Evolutionary conservation across 1,140 invertebrate species (phyloP).

Genomic region (Temnothorax longispinosus): DNA sequence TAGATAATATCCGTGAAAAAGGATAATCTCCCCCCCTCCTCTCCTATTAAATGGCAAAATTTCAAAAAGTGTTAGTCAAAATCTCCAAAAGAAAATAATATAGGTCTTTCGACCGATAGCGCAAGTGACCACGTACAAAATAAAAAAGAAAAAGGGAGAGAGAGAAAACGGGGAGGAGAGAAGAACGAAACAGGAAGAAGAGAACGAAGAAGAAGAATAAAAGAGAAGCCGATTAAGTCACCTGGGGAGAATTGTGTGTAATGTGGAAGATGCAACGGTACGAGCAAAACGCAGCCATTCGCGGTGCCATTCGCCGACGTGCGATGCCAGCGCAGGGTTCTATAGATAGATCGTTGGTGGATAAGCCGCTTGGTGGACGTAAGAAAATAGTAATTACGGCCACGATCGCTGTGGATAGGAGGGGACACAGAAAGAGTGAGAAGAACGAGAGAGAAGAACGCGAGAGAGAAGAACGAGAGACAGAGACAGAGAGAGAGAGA

Average conservation of each 20-base stretch:
- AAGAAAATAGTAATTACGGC: slow-evolving; percentile 77
- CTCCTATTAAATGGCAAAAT: too few relatives aligned
- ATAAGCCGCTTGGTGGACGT: slow-evolving; percentile 64
- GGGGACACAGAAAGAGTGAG: background rate
- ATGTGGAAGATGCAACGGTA: slow-evolving; percentile 54
- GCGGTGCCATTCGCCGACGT: slow-evolving; percentile 59
- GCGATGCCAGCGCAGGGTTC: slow-evolving; percentile 56
- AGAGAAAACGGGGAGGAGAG: background rate
- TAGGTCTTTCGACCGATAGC: slow-evolving; percentile 16
- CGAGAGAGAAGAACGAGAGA: too few relatives aligned
- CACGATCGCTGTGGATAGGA: slow-evolving; percentile 65
- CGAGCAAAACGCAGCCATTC: slow-evolving; percentile 56
- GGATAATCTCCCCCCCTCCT: background rate
- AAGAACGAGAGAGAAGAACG: background rate
- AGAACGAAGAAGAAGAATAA: slow-evolving; percentile 18
- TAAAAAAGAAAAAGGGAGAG: background rate
- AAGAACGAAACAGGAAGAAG: background rate
- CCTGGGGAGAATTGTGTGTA: slow-evolving; percentile 58
- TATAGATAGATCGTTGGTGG: slow-evolving; percentile 72
- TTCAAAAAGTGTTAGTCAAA: background rate
- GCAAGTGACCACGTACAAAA: slow-evolving; percentile 1
- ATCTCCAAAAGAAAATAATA: background rate
- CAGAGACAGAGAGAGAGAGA: too few relatives aligned
- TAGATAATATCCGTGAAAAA: background rate
- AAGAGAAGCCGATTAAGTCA: slow-evolving; percentile 64